Base-by-base conservation (phyloP, 2,113 vertebrate genomes). In the Sylvia atricapilla region DNA sequence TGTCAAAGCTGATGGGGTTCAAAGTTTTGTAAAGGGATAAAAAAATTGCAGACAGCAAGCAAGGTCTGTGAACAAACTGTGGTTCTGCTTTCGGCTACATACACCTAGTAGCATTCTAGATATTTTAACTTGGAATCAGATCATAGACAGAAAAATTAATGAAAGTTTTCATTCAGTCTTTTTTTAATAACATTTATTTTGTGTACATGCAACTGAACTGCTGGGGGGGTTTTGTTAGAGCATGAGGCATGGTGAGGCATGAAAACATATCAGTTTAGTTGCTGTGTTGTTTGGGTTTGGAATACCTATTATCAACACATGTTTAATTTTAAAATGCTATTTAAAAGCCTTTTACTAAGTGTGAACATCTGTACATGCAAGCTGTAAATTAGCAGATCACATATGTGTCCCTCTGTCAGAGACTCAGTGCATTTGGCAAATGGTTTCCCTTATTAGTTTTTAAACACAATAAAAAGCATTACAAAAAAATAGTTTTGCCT, bases 1-100 rank as follows among this genome's bases (percentile, higher is more conserved):
- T 98, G 98, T 98, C 98, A 98, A 97, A 98, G 97, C 98, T 98
- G 98, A 98, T 94, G 91, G 97, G 97, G 98, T 98, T 98, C 98
- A 98, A 98, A 98, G 98, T 98, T 98, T 97, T 98, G 97, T 95
- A 96, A 95, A 98, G 90, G 96, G 80, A 95, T 97, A 94, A 97
- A 98, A 96, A 97, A 97, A 96, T 79, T 96, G 97, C 96, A 98
- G 97, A 97, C 97, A 95, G 91, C 85, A 96, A 97, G 97, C 97
- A 97, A 92, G 10, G 90, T 96, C 97, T 97, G 93, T 97, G 97
- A 96, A 97, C 94, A 94, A 96, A 96, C 96, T 94, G 96, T 96
- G 97, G 93, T 97, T 98, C 97, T 97, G 98, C 98, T 98, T 96
- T 97, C 11, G 94, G 98, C 98, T 98, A 98, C 96, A 93, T 95